A percentile compares a stretch with the other conserved stretches of the same genome.
Evolutionary conservation across 2,113 vertebrate genomes (phyloP).

Genomic region (Anseranas semipalmata): DNA sequence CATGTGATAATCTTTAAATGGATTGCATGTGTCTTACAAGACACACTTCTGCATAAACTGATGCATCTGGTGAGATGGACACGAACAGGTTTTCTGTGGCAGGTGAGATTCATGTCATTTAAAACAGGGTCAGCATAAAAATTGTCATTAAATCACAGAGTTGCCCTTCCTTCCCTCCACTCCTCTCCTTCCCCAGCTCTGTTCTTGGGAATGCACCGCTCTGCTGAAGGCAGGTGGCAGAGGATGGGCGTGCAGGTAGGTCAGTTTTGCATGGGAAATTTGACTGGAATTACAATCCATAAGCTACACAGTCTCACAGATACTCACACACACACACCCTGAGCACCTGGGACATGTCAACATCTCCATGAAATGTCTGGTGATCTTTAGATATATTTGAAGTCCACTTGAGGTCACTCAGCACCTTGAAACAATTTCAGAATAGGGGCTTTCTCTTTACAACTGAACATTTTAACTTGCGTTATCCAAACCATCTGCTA

Average conservation of each 20-base stretch:
- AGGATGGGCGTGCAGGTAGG: not conserved
- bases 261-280: not conserved
- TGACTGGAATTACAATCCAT: not conserved
- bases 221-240: not conserved
- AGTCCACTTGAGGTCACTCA: not conserved
- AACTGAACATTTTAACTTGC: constrained; percentile 58
- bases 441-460: constrained; percentile 39
- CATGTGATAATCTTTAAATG: constrained; percentile 74
- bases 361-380: not conserved
- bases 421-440: not conserved
- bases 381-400: not conserved
- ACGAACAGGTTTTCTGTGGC: not conserved
- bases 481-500: constrained; percentile 71
- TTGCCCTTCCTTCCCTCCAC: not conserved
- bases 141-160: not conserved
- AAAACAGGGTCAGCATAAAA: constrained; percentile 6
- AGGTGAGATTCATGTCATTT: constrained; percentile 2
- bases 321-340: not conserved
- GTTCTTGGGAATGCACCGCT: not conserved
- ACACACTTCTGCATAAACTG: constrained; percentile 45
- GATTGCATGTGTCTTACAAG: constrained; percentile 63
- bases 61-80: constrained; percentile 43
- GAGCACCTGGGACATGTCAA: not conserved
- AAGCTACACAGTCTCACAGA: not conserved
- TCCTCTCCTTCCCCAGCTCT: not conserved